Base-by-base conservation (phyloP, 92 coral and sea anemone species). In the Nematostella vectensis region DNA sequence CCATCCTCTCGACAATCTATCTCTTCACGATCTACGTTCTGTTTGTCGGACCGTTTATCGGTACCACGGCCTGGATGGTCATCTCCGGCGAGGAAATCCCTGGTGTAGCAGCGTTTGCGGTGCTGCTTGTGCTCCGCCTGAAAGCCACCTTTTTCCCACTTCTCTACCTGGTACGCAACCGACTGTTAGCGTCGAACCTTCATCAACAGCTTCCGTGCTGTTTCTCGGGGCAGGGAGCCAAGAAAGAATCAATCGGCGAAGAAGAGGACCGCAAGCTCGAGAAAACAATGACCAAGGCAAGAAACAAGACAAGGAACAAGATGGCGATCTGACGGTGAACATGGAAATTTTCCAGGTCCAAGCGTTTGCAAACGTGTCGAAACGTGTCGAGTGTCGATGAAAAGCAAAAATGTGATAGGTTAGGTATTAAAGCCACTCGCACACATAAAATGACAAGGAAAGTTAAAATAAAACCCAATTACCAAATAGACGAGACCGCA, bases 121-220 rank as follows among this genome's bases (percentile, higher is more conserved):
- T 57, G 4, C 64, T 58, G 36, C 61, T 65, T 47, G 26, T 62
- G 2, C 59, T 71, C 49, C 87, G 88, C 23, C 74, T 85, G 0
- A 82, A 76, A 61, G 82, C 83, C 23, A 48, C 56, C 3, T 20
- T 85, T 29, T 71, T 82, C 25, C 95, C 95, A 0, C 16, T 85
- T 2, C 59, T 85, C 1, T 85, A 85, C 48, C 61, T 85, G 50
- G 26, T 70, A n/a, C 70, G 95, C 57, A 85, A 81, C 61, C 69
- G 84, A 19, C 55, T 58, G 19, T 61, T 76, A 31, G 13, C 71
- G 25, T 55, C 51, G 25, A 67, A 43, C 48, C 42, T 85, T 1
- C 55, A 50, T 6, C 56, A 73, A 55, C 70, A 67, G 31, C 27
- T 81, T 19, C 31, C 30, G 29, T 67, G 72, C 54, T 81, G 83